Evolutionary conservation across 2,113 vertebrate genomes (phyloP), one percentile per base, ranked within the genome.

Genomic region (Hemiprocne comata): DNA sequence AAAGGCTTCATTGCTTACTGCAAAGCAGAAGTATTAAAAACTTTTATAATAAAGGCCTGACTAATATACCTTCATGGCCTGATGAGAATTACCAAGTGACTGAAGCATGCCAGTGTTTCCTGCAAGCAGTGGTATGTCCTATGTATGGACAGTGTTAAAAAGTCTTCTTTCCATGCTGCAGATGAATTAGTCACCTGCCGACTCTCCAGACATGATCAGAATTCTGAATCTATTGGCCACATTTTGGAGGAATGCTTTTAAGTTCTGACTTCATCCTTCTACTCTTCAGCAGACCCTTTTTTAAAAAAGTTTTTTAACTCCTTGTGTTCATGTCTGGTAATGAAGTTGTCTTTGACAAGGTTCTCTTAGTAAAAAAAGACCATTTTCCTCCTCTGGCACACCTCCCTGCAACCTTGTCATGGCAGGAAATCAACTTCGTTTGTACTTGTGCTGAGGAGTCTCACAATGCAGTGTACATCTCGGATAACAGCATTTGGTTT

Each of bases 171-270:
- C 86, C 86, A 62, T 28, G 80, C 73, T 94, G 92, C 36, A 72
- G 86, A 94, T 78, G 58, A 92, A 92, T 96, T 85, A 85, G 42
- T 62, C 80, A 89, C 92, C 54, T 93, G 93, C 57, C 1, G 34
- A 78, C 2, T 2, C 71, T 82, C 46, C 73, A 84, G 85, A 89
- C 76, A 73, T 1, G 17, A 72, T 58, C 40, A 90, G 77, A 94
- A 87, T 58, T 82, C 88, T 70, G 71, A 91, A 96, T 92, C 79
- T 87, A 76, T 94, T 92, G 16, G 62, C 89, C 95, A 95, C 70
- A 57, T 65, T 96, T 89, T 58, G 73, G 31, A 93, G 58, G 86
- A 90, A 95, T 87, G 86, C 62, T 96, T 92, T 96, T 58, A 93
- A 96, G 61, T 82, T 80, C 42, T 53, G 74, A 62, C 40, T 86